Base-by-base conservation (phyloP, 2,113 vertebrate genomes). In the Phoxinus phoxinus region DNA sequence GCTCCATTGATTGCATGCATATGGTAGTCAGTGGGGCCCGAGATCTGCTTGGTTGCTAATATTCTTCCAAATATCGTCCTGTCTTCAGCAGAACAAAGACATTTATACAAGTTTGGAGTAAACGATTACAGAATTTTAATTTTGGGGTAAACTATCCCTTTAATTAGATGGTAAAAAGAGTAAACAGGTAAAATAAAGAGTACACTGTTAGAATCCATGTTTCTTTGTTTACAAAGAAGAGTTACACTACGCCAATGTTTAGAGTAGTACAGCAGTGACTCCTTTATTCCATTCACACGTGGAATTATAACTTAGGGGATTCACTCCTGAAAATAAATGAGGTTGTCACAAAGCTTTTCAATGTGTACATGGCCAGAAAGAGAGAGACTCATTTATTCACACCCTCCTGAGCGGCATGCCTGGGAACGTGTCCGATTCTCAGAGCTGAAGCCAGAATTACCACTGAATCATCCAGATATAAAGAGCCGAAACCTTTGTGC, bases 391-490 rank as follows among this genome's bases (percentile, higher is more conserved):
- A 63, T 80, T 80, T 80, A 80, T 80, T 80, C 35, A 65, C 15
- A 63, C n/a, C 37, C 35, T 80, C 37, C 37, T 27, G 78, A 80
- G 37, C 13, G 56, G 30, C 53, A 79, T 61, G 32, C 32, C 56
- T 41, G 56, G 56, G 56, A 79, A 79, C 58, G n/a, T 80, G 56
- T 80, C 35, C 23, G 58, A 63, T 63, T 27, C 56, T 41, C 77
- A 80, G 58, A 80, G 56, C 56, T 44, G 15, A 80, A 80, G 56
- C 77, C 77, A 80, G 77, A 44, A 80, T 80, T 80, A 80, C 35
- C 7, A 63, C 78, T 65, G 58, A 80, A 27, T 65, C 77, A 80
- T 80, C 23, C 32, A 41, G 35, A 63, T 27, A 44, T 23, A 63
- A 80, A 80, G 23, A 80, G 78, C 78, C 78, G 63, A 44, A 79